Evolutionary conservation across 2,113 vertebrate genomes (phyloP).

Genomic region (Podocnemis expansa): DNA sequence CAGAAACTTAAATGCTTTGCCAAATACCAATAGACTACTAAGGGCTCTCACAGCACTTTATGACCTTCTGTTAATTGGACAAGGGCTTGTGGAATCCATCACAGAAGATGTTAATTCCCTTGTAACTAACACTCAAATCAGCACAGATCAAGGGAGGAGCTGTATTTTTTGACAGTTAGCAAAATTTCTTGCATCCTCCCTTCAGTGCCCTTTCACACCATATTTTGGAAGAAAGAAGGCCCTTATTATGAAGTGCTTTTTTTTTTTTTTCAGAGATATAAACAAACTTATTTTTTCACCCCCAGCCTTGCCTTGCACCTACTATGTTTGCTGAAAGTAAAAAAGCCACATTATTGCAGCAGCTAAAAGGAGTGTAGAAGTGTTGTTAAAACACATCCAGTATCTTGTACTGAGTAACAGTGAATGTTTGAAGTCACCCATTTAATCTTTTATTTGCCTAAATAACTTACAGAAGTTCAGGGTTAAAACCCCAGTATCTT

Average conservation of each 20-base stretch:
- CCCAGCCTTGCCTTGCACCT: not conserved
- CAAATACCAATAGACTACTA: not conserved
- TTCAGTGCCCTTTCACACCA: not conserved
- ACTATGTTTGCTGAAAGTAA: no score
- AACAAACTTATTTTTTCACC: not conserved
- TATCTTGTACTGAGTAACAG: no score
- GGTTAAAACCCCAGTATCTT: fast-evolving
- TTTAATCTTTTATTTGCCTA: not conserved
- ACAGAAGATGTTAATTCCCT: slow-evolving; percentile 46
- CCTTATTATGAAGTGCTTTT: not conserved
- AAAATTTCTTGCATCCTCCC: not conserved
- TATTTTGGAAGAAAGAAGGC: not conserved
- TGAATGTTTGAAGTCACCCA: no score
- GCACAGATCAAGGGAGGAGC: slow-evolving; percentile 39
- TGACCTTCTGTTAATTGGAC: not conserved
- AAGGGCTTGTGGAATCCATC: not conserved
- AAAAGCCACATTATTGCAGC: no score
- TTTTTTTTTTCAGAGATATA: not conserved
- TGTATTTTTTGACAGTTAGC: slow-evolving; percentile 19
- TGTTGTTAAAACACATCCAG: no score
- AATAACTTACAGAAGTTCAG: not conserved
- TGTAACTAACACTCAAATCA: slow-evolving; percentile 39
- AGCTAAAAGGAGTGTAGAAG: no score
- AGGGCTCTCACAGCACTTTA: not conserved
- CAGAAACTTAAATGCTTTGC: not conserved